Evolutionary conservation across 2,888 invertebrate species (phyloP).

Genomic region (Cantharis nigra): DNA sequence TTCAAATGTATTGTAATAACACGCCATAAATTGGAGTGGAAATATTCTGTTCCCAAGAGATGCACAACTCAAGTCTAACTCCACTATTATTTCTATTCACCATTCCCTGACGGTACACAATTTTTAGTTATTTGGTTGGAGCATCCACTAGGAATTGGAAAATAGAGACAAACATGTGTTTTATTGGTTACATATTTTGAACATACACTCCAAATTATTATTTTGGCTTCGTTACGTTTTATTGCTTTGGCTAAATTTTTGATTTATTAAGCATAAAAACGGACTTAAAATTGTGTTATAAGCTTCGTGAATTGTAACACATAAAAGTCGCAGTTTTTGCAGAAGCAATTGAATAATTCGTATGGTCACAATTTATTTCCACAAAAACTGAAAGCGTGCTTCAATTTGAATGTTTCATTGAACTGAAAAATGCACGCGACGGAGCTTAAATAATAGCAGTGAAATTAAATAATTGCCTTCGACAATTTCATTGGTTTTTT

Average conservation of each 20-base stretch:
- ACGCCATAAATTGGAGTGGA: slow-evolving; percentile 8
- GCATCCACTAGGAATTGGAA: slow-evolving; percentile 11
- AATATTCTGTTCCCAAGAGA: slow-evolving; percentile 22
- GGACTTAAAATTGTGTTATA: background rate
- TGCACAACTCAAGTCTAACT: slow-evolving; percentile 28
- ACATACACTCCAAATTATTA: background rate
- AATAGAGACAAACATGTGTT: slow-evolving; percentile 25
- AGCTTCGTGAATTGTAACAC: background rate
- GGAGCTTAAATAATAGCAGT: background rate
- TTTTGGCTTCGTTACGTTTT: background rate
- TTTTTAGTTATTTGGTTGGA: slow-evolving; percentile 26
- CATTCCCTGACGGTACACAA: slow-evolving; percentile 28
- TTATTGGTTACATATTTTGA: slow-evolving; percentile 10
- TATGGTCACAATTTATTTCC: background rate
- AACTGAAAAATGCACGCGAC: background rate
- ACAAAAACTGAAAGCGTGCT: background rate
- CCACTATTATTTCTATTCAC: slow-evolving; percentile 30
- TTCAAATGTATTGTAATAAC: background rate
- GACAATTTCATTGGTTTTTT: background rate
- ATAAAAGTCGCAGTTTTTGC: background rate
- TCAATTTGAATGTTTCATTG: background rate
- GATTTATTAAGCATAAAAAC: background rate
- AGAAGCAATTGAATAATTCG: background rate
- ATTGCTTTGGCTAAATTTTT: background rate
- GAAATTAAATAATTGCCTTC: background rate